Percentiles rank a stretch among this genome's conserved stretches.
phyloP scores from a whole-genome alignment of 2,113 vertebrate genomes.

The Cichladusa arquata region DNA sequence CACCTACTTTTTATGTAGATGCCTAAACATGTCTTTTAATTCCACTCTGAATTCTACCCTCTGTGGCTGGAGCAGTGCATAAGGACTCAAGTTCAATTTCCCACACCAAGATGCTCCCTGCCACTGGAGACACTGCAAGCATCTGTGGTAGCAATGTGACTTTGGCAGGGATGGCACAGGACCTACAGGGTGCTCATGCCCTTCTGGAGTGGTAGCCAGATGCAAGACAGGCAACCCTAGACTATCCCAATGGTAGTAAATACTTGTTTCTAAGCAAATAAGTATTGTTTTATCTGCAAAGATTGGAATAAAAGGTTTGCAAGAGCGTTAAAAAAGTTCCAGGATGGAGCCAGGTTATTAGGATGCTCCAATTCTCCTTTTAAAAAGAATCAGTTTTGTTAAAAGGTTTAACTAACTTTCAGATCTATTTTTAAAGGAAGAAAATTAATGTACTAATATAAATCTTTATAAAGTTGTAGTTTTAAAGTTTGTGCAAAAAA shows the following conservation, averaged over 20 bases:
- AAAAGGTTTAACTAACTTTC: neutral
- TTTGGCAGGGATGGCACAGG: neutral
- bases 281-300: neutral
- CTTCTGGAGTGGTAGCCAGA: neutral
- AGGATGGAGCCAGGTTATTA: neutral
- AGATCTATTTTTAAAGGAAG: neutral
- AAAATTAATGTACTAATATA: neutral
- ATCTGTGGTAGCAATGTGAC: neutral
- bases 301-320: neutral
- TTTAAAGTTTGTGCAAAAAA: neutral
- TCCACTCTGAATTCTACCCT: neutral
- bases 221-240: neutral
- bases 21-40: accelerated
- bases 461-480: neutral
- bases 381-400: neutral
- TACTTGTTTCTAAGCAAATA: neutral
- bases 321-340: neutral
- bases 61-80: neutral
- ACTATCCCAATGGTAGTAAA: neutral
- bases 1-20: neutral
- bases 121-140: neutral
- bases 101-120: neutral
- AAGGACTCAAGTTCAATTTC: neutral
- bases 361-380: neutral
- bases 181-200: neutral